A percentile compares a stretch with the other conserved stretches of the same genome.
Evolutionary conservation across 2,113 vertebrate species (phyloP).

Genomic region (Abramis brama): DNA sequence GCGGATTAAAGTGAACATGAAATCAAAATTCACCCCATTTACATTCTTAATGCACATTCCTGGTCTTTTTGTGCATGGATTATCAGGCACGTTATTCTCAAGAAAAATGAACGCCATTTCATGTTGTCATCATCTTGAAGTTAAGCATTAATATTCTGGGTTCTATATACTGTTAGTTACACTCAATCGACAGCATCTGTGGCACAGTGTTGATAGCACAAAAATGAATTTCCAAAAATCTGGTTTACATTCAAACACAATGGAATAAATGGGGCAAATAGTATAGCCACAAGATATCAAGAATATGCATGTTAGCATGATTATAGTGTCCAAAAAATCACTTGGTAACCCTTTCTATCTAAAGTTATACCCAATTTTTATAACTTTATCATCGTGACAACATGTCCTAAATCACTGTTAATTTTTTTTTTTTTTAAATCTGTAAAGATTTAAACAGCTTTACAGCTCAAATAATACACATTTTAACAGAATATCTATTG

Average conservation of each 20-base stretch:
- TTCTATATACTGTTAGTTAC: neutral
- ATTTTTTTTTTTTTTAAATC: too few species aligned
- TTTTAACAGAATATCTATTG: neutral
- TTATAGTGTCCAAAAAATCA: neutral
- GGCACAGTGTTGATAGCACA: neutral
- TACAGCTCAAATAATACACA: neutral
- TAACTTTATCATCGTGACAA: neutral
- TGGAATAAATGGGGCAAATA: neutral
- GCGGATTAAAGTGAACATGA: neutral
- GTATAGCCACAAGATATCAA: neutral
- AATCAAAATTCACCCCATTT: constrained; percentile 8
- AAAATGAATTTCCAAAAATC: neutral
- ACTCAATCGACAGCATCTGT: neutral
- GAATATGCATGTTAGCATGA: neutral
- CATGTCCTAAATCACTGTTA: neutral
- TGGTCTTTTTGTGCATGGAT: neutral
- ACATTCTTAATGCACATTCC: neutral
- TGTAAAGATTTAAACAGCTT: neutral
- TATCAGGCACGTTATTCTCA: neutral
- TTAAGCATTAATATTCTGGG: neutral
- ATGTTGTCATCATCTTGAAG: neutral
- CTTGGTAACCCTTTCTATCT: neutral
- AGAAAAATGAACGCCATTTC: neutral
- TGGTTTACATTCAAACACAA: neutral
- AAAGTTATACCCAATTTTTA: neutral